Conservation (phyloP, 2,113 vertebrate genomes). For the Podarcis muralis region DNA sequence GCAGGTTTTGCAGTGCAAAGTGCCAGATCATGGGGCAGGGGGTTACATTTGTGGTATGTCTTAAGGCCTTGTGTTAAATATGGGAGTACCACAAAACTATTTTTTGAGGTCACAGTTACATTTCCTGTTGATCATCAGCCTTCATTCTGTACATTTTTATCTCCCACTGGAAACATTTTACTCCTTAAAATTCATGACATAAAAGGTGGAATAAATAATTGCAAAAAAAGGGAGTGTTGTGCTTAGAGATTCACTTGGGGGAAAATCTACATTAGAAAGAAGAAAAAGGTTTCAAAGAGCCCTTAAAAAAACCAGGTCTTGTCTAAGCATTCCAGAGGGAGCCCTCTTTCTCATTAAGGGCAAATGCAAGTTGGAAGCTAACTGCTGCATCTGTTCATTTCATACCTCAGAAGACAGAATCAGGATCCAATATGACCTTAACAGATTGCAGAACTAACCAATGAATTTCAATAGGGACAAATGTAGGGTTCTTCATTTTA, state of each 20-base stretch:
- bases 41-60: no score
- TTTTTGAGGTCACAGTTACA: background rate
- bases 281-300: slow-evolving; percentile 36
- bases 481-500: no score
- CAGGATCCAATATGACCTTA: background rate
- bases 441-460: no score
- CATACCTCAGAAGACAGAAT: background rate
- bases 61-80: background rate
- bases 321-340: background rate
- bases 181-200: slow-evolving; percentile 40
- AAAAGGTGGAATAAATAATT: slow-evolving; percentile 56
- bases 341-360: slow-evolving; percentile 40
- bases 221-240: slow-evolving; percentile 19
- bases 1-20: background rate
- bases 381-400: slow-evolving; percentile 57
- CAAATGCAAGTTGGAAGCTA: slow-evolving; percentile 65
- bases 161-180: background rate
- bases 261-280: slow-evolving; percentile 30
- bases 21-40: no score
- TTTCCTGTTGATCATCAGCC: background rate
- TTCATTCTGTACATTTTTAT: slow-evolving; percentile 7
- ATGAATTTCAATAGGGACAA: no score
- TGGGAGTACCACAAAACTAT: no score
- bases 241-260: background rate
- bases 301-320: slow-evolving; percentile 55